These are phyloP conservation scores for Lithophane ornitopus DNA, from an alignment of 2,888 invertebrate species.

Conservation along the genomic window DNA sequence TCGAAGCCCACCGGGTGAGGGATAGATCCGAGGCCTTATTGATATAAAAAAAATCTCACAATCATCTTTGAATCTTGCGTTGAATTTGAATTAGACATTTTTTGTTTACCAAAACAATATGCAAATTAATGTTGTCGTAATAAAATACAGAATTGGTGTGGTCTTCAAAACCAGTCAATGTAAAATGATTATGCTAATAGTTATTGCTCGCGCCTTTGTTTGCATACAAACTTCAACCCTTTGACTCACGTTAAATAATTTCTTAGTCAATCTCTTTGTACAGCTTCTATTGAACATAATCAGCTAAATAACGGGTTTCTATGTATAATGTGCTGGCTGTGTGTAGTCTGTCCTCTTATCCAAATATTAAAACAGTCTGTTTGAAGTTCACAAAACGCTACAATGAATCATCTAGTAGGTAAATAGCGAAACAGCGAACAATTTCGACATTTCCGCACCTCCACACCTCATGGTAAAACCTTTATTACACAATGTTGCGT, in stretches of 20 bases:
- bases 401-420: constrained; percentile 35
- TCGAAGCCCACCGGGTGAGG: not conserved
- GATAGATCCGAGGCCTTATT: too few relatives aligned
- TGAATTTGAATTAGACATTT: constrained; percentile 41
- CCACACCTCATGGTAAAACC: not conserved
- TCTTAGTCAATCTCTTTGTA: not conserved
- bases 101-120: constrained; percentile 46
- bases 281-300: not conserved
- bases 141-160: constrained; percentile 41
- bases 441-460: constrained; percentile 47
- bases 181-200: constrained; percentile 40
- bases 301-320: constrained; percentile 4
- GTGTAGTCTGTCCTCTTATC: not conserved
- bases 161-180: constrained; percentile 21
- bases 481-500: constrained; percentile 14
- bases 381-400: constrained; percentile 17
- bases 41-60: constrained; percentile 21
- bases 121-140: constrained; percentile 23
- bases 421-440: constrained; percentile 35
- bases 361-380: constrained; percentile 17
- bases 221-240: constrained; percentile 28
- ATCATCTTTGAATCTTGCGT: not conserved
- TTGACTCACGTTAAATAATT: not conserved
- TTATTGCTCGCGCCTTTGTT: not conserved
- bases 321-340: not conserved